Conservation (phyloP, 2,113 vertebrate genomes). For the Riparia riparia region DNA sequence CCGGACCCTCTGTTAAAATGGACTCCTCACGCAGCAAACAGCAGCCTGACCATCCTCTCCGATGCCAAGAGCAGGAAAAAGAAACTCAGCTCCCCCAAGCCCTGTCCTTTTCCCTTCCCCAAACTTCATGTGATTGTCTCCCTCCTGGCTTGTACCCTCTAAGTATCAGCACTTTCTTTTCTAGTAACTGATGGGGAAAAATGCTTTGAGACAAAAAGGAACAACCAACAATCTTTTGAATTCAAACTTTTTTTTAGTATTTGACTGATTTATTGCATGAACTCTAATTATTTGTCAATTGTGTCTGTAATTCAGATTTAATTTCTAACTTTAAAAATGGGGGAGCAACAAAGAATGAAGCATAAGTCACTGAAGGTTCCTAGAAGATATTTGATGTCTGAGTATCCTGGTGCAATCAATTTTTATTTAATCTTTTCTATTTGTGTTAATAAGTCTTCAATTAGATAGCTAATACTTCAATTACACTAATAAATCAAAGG, state of each 20-base stretch:
- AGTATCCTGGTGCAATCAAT: not conserved
- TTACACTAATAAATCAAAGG: not conserved
- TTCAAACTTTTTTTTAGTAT: not conserved
- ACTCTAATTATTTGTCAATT: accelerated
- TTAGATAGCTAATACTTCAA: not conserved
- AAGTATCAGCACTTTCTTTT: too few relatives aligned
- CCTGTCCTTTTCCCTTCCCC: too few relatives aligned
- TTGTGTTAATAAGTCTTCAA: not conserved
- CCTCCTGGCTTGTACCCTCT: too few relatives aligned
- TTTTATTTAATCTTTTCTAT: not conserved
- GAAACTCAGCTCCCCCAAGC: too few relatives aligned
- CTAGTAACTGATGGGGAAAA: too few relatives aligned
- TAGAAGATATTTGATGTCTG: not conserved
- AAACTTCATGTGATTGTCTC: too few relatives aligned
- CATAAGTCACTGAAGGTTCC: not conserved
- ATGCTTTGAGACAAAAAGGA: too few relatives aligned
- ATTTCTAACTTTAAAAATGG: not conserved
- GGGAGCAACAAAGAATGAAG: not conserved
- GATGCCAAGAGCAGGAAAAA: too few relatives aligned
- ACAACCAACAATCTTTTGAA: not conserved
- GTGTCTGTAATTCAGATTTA: not conserved
- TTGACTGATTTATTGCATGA: not conserved
- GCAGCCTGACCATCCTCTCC: too few relatives aligned
- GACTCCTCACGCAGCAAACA: too few relatives aligned
- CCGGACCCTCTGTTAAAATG: too few relatives aligned